A percentile compares a stretch with the other conserved stretches of the same genome.
These are phyloP conservation scores for Netelia virgata DNA, from an alignment of 2,888 invertebrate genomes.

Conservation along the genomic window DNA sequence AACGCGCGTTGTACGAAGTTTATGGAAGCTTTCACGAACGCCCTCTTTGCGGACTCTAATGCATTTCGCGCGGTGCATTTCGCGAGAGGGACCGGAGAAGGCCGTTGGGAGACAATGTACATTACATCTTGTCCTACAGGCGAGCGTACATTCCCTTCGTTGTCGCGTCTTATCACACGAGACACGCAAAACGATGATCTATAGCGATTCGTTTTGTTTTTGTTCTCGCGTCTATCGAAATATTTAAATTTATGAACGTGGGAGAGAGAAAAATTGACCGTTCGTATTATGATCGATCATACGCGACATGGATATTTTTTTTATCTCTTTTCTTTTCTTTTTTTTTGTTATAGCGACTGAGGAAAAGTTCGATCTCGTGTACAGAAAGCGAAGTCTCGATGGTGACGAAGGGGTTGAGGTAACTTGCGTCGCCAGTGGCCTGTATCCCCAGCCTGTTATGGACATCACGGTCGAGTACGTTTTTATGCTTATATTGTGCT, in stretches of 20 bases:
- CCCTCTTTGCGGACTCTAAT: slow-evolving; percentile 26
- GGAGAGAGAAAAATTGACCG: background rate
- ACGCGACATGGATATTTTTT: background rate
- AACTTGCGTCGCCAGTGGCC: slow-evolving; percentile 80
- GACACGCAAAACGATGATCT: background rate
- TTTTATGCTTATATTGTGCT: slow-evolving; percentile 24
- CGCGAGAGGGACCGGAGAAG: slow-evolving; percentile 6
- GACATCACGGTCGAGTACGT: slow-evolving; percentile 83
- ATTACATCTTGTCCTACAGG: background rate
- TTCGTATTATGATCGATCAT: background rate
- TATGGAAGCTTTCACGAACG: slow-evolving; percentile 57
- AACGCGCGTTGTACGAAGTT: slow-evolving; percentile 24
- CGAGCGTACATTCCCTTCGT: background rate
- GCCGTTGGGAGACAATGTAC: slow-evolving; percentile 15
- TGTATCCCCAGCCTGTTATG: slow-evolving; percentile 82
- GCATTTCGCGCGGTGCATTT: slow-evolving; percentile 43
- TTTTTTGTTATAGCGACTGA: slow-evolving; percentile 79
- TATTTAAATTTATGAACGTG: background rate
- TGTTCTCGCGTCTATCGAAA: background rate
- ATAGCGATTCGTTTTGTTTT: background rate
- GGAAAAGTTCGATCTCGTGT: slow-evolving; percentile 80
- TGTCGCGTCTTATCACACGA: background rate
- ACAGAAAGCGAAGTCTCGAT: slow-evolving; percentile 75
- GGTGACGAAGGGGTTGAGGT: slow-evolving; percentile 80
- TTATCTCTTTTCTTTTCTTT: slow-evolving; percentile 63